These are phyloP conservation scores for Nysson spinosus DNA, from an alignment of 2,888 invertebrate species.

Conservation along the genomic window DNA sequence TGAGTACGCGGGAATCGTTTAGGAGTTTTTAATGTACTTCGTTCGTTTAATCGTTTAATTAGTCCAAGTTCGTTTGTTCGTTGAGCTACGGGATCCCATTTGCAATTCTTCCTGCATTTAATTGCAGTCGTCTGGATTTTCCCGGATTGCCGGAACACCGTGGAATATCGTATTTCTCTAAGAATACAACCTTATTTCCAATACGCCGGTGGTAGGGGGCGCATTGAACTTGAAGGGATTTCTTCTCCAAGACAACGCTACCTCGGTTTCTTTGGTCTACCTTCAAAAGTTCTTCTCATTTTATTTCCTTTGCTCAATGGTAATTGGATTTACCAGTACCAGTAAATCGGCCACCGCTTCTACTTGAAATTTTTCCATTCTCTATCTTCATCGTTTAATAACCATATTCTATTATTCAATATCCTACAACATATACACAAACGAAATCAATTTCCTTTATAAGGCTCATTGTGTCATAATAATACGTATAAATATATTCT, in stretches of 20 bases:
- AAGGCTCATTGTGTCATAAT: no score
- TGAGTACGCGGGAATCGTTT: conserved; percentile 5
- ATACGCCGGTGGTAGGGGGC: not conserved
- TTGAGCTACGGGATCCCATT: conserved; percentile 26
- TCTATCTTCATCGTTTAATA: conserved; percentile 16
- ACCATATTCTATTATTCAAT: conserved; percentile 26
- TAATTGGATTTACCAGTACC: not conserved
- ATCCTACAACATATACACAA: conserved; percentile 40
- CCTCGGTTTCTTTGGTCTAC: conserved; percentile 13
- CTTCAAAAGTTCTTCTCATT: not conserved
- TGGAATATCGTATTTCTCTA: not conserved
- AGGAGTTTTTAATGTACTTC: conserved; percentile 29
- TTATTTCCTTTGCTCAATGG: not conserved
- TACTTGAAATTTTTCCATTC: conserved; percentile 27
- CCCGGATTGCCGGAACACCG: not conserved
- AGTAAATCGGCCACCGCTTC: not conserved
- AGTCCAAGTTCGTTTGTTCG: conserved; percentile 40
- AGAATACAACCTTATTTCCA: not conserved
- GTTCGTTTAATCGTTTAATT: conserved; percentile 49
- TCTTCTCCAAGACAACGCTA: conserved; percentile 26
- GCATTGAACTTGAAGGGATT: conserved; percentile 30
- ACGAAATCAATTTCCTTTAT: conserved; percentile 30
- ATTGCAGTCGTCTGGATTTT: conserved; percentile 39
- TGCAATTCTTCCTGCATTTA: conserved; percentile 54
- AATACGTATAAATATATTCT: no score